Percentiles rank a stretch among this genome's conserved stretches.
Evolutionary conservation across 2,113 vertebrate species (phyloP).

Genomic region (Stomatorhinus ivindoensis): DNA sequence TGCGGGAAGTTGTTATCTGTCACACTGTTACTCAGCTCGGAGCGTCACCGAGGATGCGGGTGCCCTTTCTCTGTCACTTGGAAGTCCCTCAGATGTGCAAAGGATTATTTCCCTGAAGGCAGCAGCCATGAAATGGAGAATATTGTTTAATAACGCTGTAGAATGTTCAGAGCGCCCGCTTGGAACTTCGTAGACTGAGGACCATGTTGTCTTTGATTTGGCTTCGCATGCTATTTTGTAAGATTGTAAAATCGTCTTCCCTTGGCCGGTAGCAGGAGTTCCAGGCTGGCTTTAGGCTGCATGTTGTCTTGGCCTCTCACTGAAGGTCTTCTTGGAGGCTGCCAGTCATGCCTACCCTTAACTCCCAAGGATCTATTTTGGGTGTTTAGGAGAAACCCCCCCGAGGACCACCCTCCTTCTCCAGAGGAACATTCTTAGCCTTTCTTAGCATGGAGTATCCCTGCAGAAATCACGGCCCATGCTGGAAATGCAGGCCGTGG

Average conservation of each 20-base stretch:
- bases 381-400: background rate
- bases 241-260: background rate
- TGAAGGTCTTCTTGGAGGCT: background rate
- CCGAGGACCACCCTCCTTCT: background rate
- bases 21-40: background rate
- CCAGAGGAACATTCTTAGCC: background rate
- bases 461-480: background rate
- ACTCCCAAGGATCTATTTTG: background rate
- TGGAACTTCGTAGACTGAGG: background rate
- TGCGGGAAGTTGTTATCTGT: background rate
- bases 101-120: background rate
- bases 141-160: background rate
- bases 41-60: background rate
- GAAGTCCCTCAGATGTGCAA: background rate
- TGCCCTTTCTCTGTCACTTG: background rate
- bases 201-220: background rate
- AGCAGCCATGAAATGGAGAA: background rate
- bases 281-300: background rate
- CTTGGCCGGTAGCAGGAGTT: background rate
- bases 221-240: background rate
- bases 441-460: background rate
- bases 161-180: background rate
- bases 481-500: slow-evolving; percentile 2
- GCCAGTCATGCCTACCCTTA: background rate
- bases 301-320: background rate